phyloP scores from a whole-genome alignment of 1,140 invertebrate genomes.

The Artemia franciscana region DNA sequence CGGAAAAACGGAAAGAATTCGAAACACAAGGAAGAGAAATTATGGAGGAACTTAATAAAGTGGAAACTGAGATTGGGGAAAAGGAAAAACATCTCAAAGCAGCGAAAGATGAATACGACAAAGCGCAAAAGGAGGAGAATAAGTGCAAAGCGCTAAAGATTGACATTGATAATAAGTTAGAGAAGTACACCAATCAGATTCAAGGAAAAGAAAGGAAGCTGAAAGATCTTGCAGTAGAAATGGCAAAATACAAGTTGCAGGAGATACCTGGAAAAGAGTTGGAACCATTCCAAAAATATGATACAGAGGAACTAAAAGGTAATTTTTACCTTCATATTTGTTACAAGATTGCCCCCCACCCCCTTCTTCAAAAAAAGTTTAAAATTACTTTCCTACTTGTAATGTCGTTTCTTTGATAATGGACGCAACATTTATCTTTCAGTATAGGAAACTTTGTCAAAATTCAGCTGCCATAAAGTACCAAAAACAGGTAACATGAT shows the following conservation, averaged over 20 bases:
- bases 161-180: slow-evolving; percentile 48
- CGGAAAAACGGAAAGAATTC: slow-evolving; percentile 20
- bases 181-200: slow-evolving; percentile 33
- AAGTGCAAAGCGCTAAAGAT: slow-evolving; percentile 40
- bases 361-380: too few relatives aligned
- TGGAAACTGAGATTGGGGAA: slow-evolving; percentile 20
- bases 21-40: slow-evolving; percentile 29
- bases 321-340: too few relatives aligned
- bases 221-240: slow-evolving; percentile 25
- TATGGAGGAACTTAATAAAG: slow-evolving; percentile 25
- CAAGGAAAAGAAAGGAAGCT: slow-evolving; percentile 32
- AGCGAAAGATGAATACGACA: slow-evolving; percentile 33
- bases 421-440: too few relatives aligned
- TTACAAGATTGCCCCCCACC: too few relatives aligned
- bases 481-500: too few relatives aligned
- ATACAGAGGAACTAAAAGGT: slow-evolving; percentile 39
- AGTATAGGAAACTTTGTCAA: too few relatives aligned
- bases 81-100: slow-evolving; percentile 26
- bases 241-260: slow-evolving; percentile 38
- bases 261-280: slow-evolving; percentile 30
- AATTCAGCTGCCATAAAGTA: too few relatives aligned
- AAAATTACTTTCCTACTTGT: too few relatives aligned
- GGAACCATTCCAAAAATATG: slow-evolving; percentile 27
- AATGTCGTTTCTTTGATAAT: too few relatives aligned
- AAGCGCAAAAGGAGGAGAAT: slow-evolving; percentile 34